Conservation (phyloP, 1,140 invertebrate species). For the Drosophila lacertosa region DNA sequence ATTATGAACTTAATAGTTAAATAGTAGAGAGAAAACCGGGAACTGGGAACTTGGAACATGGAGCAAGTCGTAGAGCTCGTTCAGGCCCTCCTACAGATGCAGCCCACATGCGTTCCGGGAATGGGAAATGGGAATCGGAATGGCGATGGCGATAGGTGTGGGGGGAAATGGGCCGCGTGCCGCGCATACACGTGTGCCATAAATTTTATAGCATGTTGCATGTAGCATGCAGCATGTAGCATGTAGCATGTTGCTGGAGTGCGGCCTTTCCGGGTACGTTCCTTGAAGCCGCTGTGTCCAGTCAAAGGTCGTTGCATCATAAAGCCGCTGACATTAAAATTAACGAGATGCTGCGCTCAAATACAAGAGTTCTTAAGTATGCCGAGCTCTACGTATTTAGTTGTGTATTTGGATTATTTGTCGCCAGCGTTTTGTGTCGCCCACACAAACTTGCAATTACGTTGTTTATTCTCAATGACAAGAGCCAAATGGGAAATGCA, state of each 20-base stretch:
- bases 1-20: slow-evolving; percentile 66
- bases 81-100: slow-evolving; percentile 53
- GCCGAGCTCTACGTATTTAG: slow-evolving; percentile 10
- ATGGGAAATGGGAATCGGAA: slow-evolving; percentile 24
- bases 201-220: slow-evolving; percentile 75
- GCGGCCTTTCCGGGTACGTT: slow-evolving; percentile 61
- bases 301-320: slow-evolving; percentile 77
- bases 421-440: slow-evolving; percentile 71
- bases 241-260: slow-evolving; percentile 53
- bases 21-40: slow-evolving; percentile 36
- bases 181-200: slow-evolving; percentile 71
- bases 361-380: not conserved
- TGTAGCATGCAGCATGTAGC: slow-evolving; percentile 55
- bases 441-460: slow-evolving; percentile 80
- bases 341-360: slow-evolving; percentile 58
- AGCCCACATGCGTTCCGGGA: slow-evolving; percentile 68
- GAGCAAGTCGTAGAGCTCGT: slow-evolving; percentile 24
- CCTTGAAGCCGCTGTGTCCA: slow-evolving; percentile 57
- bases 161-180: slow-evolving; percentile 60
- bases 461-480: slow-evolving; percentile 79
- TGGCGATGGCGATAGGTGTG: slow-evolving; percentile 6
- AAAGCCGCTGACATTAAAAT: slow-evolving; percentile 78
- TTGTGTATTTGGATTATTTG: slow-evolving; percentile 66
- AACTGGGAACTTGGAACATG: slow-evolving; percentile 46
- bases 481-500: slow-evolving; percentile 62